A percentile compares a stretch with the other conserved stretches of the same genome.
phyloP scores from a whole-genome alignment of 2,888 invertebrate genomes.

The Megaustenia siamemsis region DNA sequence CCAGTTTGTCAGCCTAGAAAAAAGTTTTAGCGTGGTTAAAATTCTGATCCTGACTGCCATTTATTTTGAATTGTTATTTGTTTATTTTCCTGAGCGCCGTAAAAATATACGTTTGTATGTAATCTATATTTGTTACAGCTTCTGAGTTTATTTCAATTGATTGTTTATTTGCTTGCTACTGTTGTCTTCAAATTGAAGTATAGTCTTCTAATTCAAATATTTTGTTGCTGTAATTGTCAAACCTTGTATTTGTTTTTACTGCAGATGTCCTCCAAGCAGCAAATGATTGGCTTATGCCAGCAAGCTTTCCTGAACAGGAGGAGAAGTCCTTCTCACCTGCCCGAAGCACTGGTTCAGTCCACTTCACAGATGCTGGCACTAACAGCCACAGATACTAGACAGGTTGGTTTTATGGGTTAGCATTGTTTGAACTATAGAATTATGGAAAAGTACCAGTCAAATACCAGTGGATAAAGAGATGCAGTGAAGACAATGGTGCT shows the following conservation, averaged over 20 bases:
- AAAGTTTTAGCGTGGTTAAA: too few species aligned
- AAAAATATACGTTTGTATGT: too few species aligned
- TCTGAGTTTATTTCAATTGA: too few species aligned
- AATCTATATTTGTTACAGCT: too few species aligned
- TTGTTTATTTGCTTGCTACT: neutral
- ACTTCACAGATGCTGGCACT: constrained; percentile 43
- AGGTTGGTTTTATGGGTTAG: constrained; percentile 46
- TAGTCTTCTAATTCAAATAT: neutral
- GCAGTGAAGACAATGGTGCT: too few species aligned
- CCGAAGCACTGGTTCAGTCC: constrained; percentile 62
- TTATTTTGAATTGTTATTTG: too few species aligned
- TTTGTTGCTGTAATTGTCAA: neutral
- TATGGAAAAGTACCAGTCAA: too few species aligned
- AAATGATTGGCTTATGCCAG: constrained; percentile 71
- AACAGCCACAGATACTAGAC: constrained; percentile 50
- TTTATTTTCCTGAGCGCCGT: too few species aligned
- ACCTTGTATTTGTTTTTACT: constrained; percentile 19
- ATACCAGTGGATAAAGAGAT: too few species aligned
- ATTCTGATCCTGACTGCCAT: too few species aligned
- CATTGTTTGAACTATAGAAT: neutral
- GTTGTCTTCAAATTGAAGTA: neutral
- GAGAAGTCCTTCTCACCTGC: constrained; percentile 55
- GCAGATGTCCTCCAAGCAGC: constrained; percentile 76
- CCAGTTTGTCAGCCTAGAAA: too few species aligned
- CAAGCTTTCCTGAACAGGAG: constrained; percentile 69